Evolutionary conservation across 64 coral and sea anemone species (phyloP).

Genomic region (Stichodactyla helianthus): DNA sequence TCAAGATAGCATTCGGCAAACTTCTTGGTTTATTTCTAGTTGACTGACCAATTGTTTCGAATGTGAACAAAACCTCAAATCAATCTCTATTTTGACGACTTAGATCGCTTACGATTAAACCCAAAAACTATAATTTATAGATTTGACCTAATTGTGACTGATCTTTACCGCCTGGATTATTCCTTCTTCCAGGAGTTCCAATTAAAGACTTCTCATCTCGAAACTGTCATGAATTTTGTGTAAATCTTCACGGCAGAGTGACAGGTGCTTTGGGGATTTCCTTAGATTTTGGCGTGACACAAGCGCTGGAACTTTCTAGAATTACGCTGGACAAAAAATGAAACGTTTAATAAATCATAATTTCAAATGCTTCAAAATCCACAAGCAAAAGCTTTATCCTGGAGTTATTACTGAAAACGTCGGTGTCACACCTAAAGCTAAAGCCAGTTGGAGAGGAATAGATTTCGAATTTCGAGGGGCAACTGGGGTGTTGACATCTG

Average conservation of each 20-base stretch:
- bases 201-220: background rate
- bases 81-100: background rate
- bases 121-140: background rate
- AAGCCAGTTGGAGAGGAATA: background rate
- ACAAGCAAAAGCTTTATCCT: background rate
- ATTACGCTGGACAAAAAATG: background rate
- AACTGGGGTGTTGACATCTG: background rate
- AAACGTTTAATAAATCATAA: constrained; percentile 4
- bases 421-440: background rate
- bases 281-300: background rate
- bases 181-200: background rate
- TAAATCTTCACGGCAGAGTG: background rate
- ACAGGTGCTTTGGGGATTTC: background rate
- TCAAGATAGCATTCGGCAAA: background rate
- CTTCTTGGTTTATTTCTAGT: background rate
- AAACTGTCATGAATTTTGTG: background rate
- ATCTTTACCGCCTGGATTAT: background rate
- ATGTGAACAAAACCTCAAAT: background rate
- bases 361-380: background rate
- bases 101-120: background rate
- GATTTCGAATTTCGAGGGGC: background rate
- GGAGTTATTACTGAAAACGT: background rate
- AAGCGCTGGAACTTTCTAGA: background rate
- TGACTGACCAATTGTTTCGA: background rate
- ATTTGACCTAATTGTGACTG: background rate